Percentiles rank a stretch among this genome's conserved stretches.
These are phyloP conservation scores for Drosophila meridionalis DNA, from an alignment of 2,888 invertebrate species.

Conservation along the genomic window DNA sequence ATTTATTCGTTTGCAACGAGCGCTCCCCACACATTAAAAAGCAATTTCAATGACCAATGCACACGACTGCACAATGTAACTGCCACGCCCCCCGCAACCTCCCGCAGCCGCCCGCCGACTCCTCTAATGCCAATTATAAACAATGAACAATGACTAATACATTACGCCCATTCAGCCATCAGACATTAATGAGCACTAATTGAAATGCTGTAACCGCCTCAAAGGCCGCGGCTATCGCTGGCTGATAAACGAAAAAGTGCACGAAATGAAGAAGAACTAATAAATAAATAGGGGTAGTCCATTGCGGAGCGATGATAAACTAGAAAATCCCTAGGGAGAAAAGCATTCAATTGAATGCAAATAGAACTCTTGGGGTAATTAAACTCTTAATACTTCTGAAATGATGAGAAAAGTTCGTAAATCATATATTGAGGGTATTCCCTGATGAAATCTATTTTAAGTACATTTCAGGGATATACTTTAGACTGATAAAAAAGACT, in stretches of 20 bases:
- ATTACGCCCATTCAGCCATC: conserved; percentile 4
- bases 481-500: too few relatives aligned
- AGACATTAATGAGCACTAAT: conserved; percentile 71
- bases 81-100: background rate
- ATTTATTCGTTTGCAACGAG: conserved; percentile 57
- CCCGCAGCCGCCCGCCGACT: background rate
- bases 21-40: conserved; percentile 61
- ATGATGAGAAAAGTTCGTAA: background rate
- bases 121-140: conserved; percentile 64
- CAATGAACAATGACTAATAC: conserved; percentile 46
- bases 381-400: background rate
- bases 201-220: conserved; percentile 56
- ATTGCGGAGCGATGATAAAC: background rate
- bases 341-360: background rate
- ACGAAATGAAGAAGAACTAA: conserved; percentile 10
- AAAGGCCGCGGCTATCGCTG: conserved; percentile 37
- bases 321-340: too few relatives aligned
- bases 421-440: background rate
- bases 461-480: too few relatives aligned
- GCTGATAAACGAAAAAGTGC: conserved; percentile 44
- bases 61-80: conserved; percentile 62
- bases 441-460: background rate
- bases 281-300: background rate
- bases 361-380: background rate
- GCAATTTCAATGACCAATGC: conserved; percentile 73